phyloP scores from a whole-genome alignment of 2,888 invertebrate species.

The Eupithecia dodoneata region DNA sequence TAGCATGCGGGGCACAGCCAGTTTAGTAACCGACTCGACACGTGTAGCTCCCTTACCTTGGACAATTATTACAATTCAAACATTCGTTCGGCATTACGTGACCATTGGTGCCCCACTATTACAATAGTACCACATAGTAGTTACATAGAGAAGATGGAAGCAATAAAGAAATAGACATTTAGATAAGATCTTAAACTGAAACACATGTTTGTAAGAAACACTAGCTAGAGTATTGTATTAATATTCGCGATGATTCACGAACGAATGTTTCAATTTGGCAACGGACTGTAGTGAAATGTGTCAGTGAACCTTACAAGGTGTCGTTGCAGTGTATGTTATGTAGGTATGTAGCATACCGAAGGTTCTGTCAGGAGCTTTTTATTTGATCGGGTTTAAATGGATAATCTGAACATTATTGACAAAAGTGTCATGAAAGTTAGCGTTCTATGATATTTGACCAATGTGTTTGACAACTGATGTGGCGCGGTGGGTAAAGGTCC shows the following conservation, averaged over 20 bases:
- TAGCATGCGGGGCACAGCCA: constrained; percentile 73
- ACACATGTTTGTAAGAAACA: constrained; percentile 6
- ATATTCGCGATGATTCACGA: constrained; percentile 39
- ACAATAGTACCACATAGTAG: not conserved
- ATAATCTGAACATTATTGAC: not conserved
- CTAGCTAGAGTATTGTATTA: constrained; percentile 10
- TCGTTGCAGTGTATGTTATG: constrained; percentile 18
- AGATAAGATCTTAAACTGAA: not conserved
- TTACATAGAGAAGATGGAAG: not conserved
- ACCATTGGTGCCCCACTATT: constrained; percentile 30
- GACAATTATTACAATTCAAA: constrained; percentile 68
- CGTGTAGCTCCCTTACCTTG: constrained; percentile 71
- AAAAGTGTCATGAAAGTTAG: not conserved
- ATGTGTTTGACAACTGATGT: no score
- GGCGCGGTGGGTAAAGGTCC: no score
- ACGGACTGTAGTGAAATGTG: constrained; percentile 49
- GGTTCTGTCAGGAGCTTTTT: constrained; percentile 6
- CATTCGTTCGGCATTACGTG: constrained; percentile 60
- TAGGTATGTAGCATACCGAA: constrained; percentile 19
- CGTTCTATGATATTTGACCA: not conserved
- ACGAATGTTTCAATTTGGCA: constrained; percentile 58
- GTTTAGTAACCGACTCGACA: constrained; percentile 73
- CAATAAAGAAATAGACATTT: not conserved
- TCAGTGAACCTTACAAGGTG: constrained; percentile 60
- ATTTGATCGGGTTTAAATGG: constrained; percentile 2